These are phyloP conservation scores for Rhorus exstirpatorius DNA, from an alignment of 2,888 invertebrate species.

Conservation along the genomic window DNA sequence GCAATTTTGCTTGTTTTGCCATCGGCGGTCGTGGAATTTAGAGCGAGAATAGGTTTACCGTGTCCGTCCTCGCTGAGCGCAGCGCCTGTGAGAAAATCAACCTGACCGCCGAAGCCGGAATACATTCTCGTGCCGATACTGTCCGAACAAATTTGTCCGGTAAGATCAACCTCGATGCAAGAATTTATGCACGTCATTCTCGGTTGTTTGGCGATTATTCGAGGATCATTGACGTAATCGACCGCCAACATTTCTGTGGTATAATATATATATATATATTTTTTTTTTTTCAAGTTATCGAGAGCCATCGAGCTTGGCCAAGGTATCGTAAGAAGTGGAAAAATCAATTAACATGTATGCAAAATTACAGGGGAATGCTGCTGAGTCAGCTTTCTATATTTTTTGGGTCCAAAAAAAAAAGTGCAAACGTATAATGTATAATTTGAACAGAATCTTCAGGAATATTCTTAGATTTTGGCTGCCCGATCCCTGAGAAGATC, in stretches of 20 bases:
- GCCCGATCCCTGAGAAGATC: too few relatives aligned
- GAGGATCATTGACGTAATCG: slow-evolving; percentile 95
- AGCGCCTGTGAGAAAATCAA: slow-evolving; percentile 90
- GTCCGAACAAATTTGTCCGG: slow-evolving; percentile 97
- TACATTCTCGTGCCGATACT: slow-evolving; percentile 94
- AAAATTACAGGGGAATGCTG: too few relatives aligned
- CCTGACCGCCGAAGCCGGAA: slow-evolving; percentile 90
- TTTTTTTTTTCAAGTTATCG: background rate
- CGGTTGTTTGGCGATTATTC: slow-evolving; percentile 93
- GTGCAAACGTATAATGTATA: too few relatives aligned
- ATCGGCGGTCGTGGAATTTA: slow-evolving; percentile 88
- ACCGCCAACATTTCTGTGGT: slow-evolving; percentile 94
- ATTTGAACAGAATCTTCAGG: background rate
- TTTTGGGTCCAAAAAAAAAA: too few relatives aligned
- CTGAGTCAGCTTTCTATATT: too few relatives aligned
- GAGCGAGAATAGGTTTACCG: slow-evolving; percentile 90
- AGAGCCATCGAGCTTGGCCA: too few relatives aligned
- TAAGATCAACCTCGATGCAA: slow-evolving; percentile 97
- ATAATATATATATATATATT: background rate
- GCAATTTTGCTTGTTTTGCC: slow-evolving; percentile 88
- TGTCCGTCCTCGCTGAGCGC: slow-evolving; percentile 88
- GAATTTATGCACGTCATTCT: slow-evolving; percentile 99
- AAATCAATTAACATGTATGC: too few relatives aligned
- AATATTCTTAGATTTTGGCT: background rate
- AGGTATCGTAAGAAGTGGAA: too few relatives aligned